Evolutionary conservation across 92 coral and sea anemone species (phyloP).

Genomic region (Palythoa grandis): DNA sequence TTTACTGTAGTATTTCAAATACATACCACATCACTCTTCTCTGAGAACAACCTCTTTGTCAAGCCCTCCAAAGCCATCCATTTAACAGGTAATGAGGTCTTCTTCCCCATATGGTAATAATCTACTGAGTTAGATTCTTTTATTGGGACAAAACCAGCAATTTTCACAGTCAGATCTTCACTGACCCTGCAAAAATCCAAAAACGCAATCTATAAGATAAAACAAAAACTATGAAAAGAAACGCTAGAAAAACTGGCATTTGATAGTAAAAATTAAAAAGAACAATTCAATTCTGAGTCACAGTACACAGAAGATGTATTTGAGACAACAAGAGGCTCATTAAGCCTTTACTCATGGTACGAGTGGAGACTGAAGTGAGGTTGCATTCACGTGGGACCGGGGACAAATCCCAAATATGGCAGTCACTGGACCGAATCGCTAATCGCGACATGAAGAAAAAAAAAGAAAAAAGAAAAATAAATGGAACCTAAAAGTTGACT

Average conservation of each 20-base stretch:
- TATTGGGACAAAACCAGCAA: slow-evolving; percentile 56
- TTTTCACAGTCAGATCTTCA: slow-evolving; percentile 64
- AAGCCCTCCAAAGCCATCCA: slow-evolving; percentile 78
- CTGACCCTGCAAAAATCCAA: slow-evolving; percentile 55
- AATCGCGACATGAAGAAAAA: no score
- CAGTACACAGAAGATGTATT: no score
- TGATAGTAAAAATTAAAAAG: no score
- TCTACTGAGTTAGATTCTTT: slow-evolving; percentile 33
- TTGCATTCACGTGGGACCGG: no score
- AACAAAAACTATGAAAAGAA: background rate
- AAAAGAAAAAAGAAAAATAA: no score
- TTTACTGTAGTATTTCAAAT: background rate
- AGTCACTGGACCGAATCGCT: no score
- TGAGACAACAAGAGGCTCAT: no score
- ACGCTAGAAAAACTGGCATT: background rate
- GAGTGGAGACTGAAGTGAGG: no score
- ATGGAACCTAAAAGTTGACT: no score
- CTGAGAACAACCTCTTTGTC: slow-evolving; percentile 56
- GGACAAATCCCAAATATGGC: no score
- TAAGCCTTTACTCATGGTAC: no score
- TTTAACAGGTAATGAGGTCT: slow-evolving; percentile 44
- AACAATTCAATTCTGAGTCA: no score
- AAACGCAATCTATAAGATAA: background rate
- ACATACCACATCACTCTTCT: slow-evolving; percentile 85
- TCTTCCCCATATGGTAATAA: slow-evolving; percentile 45